Conservation (phyloP, 2,797 vertebrate species). For the Pseudocheirus occidentalis region DNA sequence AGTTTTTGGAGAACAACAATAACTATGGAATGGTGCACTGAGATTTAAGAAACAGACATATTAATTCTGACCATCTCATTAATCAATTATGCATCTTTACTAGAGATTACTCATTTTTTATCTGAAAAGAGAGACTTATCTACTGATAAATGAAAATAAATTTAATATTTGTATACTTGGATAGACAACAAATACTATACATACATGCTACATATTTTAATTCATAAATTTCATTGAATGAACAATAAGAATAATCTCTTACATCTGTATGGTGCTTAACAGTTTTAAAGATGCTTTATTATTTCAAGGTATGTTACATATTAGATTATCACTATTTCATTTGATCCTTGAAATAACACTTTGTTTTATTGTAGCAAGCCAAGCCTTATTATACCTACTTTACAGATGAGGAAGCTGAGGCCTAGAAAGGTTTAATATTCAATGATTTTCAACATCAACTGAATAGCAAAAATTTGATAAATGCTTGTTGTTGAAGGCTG, state of each 20-base stretch:
- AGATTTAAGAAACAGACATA: constrained; percentile 24
- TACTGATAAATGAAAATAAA: neutral
- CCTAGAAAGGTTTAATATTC: neutral
- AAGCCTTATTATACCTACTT: neutral
- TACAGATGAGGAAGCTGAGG: neutral
- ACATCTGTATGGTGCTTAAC: neutral
- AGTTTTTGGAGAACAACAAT: neutral
- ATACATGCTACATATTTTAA: neutral
- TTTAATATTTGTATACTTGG: neutral
- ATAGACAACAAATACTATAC: neutral
- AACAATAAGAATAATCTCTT: neutral
- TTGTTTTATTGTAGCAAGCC: neutral
- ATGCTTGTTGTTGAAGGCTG: neutral
- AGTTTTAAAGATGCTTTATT: neutral
- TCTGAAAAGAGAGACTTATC: neutral
- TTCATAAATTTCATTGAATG: neutral
- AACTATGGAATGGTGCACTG: neutral
- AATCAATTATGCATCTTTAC: neutral
- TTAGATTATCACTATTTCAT: neutral
- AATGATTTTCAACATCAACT: neutral
- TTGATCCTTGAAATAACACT: constrained; percentile 1
- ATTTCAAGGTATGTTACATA: neutral
- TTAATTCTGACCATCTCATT: neutral
- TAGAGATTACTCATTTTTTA: neutral
- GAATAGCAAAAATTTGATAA: neutral